Conservation (phyloP, 2,797 vertebrate genomes). For the Eulemur rubriventer region DNA sequence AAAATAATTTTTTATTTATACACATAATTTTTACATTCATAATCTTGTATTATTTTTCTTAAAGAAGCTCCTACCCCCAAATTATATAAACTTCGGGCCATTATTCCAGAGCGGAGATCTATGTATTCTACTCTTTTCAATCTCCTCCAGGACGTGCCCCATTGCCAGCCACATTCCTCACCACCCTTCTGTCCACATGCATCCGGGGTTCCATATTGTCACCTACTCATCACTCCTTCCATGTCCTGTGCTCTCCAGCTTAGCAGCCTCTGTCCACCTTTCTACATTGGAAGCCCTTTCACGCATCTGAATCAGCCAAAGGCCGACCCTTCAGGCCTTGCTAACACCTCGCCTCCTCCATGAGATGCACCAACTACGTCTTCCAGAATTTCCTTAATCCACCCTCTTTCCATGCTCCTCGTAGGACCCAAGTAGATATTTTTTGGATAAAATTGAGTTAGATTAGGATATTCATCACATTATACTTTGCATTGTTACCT, state of each 20-base stretch:
- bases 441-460: background rate
- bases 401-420: background rate
- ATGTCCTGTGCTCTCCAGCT: background rate
- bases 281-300: background rate
- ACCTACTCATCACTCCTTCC: background rate
- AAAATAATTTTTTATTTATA: background rate
- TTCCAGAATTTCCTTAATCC: background rate
- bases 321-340: background rate
- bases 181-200: rapidly evolving
- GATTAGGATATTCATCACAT: background rate
- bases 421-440: background rate
- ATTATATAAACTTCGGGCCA: background rate
- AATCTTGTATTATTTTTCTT: slow-evolving; percentile 8
- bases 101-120: background rate
- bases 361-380: background rate
- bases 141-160: background rate
- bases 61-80: background rate
- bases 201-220: background rate
- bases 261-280: background rate
- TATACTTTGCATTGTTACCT: background rate
- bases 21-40: background rate
- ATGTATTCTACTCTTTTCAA: background rate
- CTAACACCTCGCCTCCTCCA: background rate
- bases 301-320: background rate
- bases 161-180: background rate